These are phyloP conservation scores for Neostethus bicornis DNA, from an alignment of 2,797 vertebrate genomes.

Conservation along the genomic window DNA sequence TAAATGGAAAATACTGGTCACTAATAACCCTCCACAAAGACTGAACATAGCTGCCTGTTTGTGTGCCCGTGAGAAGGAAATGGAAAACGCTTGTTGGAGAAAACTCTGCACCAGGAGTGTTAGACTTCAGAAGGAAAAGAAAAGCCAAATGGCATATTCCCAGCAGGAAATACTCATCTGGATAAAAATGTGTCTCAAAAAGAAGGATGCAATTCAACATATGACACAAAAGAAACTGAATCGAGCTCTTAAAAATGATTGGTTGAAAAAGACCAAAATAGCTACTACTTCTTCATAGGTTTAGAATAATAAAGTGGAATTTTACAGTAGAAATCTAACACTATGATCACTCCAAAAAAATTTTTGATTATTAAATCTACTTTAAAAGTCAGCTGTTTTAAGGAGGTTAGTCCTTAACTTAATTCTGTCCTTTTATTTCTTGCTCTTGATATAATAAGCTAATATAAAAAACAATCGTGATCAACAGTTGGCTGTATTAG, in stretches of 20 bases:
- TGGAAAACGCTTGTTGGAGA: conserved; percentile 69
- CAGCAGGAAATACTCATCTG: conserved; percentile 43
- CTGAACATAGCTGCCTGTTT: conserved; percentile 24
- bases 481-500: too few species aligned
- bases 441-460: too few species aligned
- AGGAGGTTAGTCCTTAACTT: too few species aligned
- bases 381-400: too few species aligned
- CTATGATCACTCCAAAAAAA: too few species aligned
- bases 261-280: not conserved
- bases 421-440: too few species aligned
- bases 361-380: too few species aligned
- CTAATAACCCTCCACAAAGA: conserved; percentile 55
- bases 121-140: conserved; percentile 45
- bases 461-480: too few species aligned
- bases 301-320: too few species aligned
- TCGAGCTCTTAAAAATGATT: not conserved
- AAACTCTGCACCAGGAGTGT: conserved; percentile 65
- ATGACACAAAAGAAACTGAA: not conserved
- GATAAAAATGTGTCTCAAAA: not conserved
- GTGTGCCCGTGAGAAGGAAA: conserved; percentile 29
- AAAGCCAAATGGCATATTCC: conserved; percentile 44
- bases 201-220: not conserved
- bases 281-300: too few species aligned
- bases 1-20: conserved; percentile 71
- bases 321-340: too few species aligned